Evolutionary conservation across 1,140 invertebrate genomes (phyloP).

Genomic region (Aphelenchoides besseyi): DNA sequence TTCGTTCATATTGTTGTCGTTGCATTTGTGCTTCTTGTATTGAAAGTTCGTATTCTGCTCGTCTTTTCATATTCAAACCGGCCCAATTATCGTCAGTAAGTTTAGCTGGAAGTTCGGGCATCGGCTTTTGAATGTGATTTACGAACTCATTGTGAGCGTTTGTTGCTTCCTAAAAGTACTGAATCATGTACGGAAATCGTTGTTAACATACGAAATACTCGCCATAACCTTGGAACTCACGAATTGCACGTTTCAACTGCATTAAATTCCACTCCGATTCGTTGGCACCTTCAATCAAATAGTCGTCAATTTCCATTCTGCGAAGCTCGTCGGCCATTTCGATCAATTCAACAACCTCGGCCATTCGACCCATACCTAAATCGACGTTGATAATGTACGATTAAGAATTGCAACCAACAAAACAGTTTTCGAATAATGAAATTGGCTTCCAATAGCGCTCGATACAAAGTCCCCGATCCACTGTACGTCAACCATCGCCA

Average conservation of each 20-base stretch:
- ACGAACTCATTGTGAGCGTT: constrained; percentile 31
- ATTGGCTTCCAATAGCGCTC: constrained; percentile 43
- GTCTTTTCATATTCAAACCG: constrained; percentile 34
- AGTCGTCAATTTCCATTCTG: constrained; percentile 8
- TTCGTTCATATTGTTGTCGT: constrained; percentile 30
- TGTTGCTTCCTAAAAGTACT: constrained; percentile 34
- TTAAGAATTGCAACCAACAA: neutral
- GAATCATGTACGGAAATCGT: neutral
- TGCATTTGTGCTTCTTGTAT: constrained; percentile 38
- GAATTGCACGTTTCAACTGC: constrained; percentile 23
- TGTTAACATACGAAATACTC: constrained; percentile 38
- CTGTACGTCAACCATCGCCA: constrained; percentile 45
- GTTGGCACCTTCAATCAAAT: constrained; percentile 23
- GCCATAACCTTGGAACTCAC: constrained; percentile 41
- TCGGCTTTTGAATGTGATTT: constrained; percentile 31
- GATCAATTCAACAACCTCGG: constrained; percentile 41
- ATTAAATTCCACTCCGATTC: constrained; percentile 14
- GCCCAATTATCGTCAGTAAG: constrained; percentile 46
- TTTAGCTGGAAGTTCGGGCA: constrained; percentile 36
- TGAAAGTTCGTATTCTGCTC: constrained; percentile 45
- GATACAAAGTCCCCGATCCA: constrained; percentile 35
- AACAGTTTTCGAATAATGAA: constrained; percentile 44
- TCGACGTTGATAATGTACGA: neutral
- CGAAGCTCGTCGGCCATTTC: constrained; percentile 30
- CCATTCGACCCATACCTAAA: constrained; percentile 22